Evolutionary conservation across 2,797 vertebrate genomes (phyloP), one percentile per base, ranked within the genome.

Genomic region (Pseudochromis fuscus): DNA sequence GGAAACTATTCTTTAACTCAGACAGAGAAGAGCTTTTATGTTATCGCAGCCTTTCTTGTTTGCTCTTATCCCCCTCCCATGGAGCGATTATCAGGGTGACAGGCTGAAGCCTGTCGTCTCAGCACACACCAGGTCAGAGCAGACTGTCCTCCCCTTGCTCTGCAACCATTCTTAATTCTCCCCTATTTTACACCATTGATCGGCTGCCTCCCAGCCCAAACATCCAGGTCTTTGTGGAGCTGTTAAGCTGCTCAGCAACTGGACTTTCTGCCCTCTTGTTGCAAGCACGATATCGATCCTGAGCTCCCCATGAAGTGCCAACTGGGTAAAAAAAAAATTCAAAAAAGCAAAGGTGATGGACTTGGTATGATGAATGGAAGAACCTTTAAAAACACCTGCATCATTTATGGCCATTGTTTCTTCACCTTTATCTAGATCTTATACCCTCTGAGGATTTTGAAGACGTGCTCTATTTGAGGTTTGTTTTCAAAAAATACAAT

Each of bases 151-250:
- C 79, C 79, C 51, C 67, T 79, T 77, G 68, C 84, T 79, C 79
- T 62, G 49, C 69, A 67, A 72, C 88, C 81, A 82, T 91, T 89
- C 84, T 82, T 88, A 90, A 91, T 89, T 86, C 85, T 77, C 83
- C 67, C 68, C 86, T 83, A 83, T 89, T 91, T 92, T 89, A 88
- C 80, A 75, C 81, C 88, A 91, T 91, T 87, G 91, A 91, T 93
- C 89, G 88, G 72, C 84, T 91, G 87, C 88, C 87, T 89, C 51
- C 52, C 23, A 65, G 84, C 72, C 77, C 72, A 84, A 84, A 87
- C 72, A 87, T 62, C 63, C 67, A 52, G 67, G 83, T 87, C 88
- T 86, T 84, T 88, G 88, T 86, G 86, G 83, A 87, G 84, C 86
- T 80, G 88, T 88, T 90, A 89, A 87, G 84, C 75, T 61, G 81